phyloP scores from a whole-genome alignment of 2,113 vertebrate species.

The Anguilla rostrata region DNA sequence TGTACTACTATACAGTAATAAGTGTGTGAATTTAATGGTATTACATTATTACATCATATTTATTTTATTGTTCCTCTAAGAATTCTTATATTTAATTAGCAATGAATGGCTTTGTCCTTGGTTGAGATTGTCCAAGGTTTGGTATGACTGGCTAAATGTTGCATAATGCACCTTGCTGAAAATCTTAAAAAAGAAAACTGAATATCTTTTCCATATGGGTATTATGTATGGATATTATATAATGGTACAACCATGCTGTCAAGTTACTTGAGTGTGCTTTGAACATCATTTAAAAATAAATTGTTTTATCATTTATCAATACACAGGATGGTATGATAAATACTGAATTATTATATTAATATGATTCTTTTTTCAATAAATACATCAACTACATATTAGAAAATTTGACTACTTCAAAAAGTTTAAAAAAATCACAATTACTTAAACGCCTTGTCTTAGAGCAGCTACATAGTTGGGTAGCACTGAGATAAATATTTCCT shows the following conservation, averaged over 20 bases:
- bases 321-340: too few species aligned
- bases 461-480: not conserved
- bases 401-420: too few species aligned
- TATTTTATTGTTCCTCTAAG: too few species aligned
- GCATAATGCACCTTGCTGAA: not conserved
- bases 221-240: not conserved
- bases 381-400: too few species aligned
- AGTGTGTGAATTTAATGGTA: too few species aligned
- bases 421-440: too few species aligned
- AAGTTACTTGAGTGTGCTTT: not conserved
- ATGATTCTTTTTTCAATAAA: not conserved
- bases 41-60: too few species aligned
- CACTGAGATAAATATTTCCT: not conserved
- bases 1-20: too few species aligned
- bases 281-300: not conserved
- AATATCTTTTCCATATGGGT: not conserved
- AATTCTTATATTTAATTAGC: not conserved
- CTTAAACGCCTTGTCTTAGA: too few species aligned
- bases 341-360: not conserved
- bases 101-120: not conserved
- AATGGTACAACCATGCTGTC: not conserved
- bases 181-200: not conserved
- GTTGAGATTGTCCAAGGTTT: not conserved
- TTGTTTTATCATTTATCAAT: not conserved
- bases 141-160: not conserved